Conservation (phyloP, 2,888 invertebrate genomes). For the Lasioglossum zephyrum region DNA sequence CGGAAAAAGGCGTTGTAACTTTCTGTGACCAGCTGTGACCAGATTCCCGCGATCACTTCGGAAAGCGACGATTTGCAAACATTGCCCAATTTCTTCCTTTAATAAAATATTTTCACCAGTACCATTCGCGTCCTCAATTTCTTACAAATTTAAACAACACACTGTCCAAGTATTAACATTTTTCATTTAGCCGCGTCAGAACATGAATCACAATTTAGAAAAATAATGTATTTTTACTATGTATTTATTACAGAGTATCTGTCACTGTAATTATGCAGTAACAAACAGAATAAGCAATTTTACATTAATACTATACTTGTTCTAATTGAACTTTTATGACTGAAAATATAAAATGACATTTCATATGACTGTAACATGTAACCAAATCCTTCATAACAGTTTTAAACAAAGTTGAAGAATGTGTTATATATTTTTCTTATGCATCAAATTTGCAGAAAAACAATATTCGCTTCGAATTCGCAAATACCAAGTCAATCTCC, state of each 20-base stretch:
- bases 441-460: not conserved
- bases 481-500: not conserved
- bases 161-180: not conserved
- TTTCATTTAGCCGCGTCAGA: not conserved
- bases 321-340: no score
- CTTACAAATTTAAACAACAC: not conserved
- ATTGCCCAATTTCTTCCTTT: not conserved
- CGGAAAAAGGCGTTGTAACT: slow-evolving; percentile 9
- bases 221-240: not conserved
- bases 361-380: no score
- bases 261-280: no score
- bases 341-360: no score
- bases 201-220: not conserved
- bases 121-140: not conserved
- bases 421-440: not conserved
- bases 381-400: no score
- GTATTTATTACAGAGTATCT: no score
- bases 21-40: slow-evolving; percentile 14
- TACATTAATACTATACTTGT: no score
- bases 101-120: not conserved
- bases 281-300: no score
- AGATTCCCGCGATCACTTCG: not conserved
- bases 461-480: not conserved
- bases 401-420: no score
- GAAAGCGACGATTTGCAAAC: not conserved